These are phyloP conservation scores for Pachypanchax playfairii DNA, from an alignment of 2,113 vertebrate species.

Conservation along the genomic window DNA sequence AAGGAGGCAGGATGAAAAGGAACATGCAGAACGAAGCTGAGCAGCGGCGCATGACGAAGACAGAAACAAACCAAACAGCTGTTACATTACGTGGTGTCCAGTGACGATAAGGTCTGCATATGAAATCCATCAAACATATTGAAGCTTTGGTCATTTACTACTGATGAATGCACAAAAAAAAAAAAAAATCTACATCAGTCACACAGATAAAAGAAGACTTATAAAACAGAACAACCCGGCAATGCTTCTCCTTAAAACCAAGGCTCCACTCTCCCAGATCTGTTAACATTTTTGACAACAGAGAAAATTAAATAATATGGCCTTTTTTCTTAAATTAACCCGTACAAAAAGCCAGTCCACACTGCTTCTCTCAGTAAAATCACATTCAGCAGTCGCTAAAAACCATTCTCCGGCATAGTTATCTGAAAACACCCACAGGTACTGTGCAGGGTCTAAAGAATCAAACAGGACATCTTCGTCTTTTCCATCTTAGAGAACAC, in stretches of 20 bases:
- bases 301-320: conserved; percentile 84
- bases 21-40: not conserved
- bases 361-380: conserved; percentile 82
- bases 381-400: conserved; percentile 85
- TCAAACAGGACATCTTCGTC: conserved; percentile 73
- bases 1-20: not conserved
- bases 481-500: conserved; percentile 78
- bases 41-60: conserved; percentile 2
- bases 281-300: conserved; percentile 79
- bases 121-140: conserved; percentile 64
- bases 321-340: conserved; percentile 82
- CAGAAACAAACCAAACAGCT: conserved; percentile 11
- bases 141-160: conserved; percentile 82
- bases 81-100: conserved; percentile 72
- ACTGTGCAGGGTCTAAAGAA: conserved; percentile 72
- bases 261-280: conserved; percentile 81
- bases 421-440: conserved; percentile 77
- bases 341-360: conserved; percentile 84
- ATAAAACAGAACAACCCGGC: conserved; percentile 28
- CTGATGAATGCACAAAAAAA: conserved; percentile 49
- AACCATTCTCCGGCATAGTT: conserved; percentile 79
- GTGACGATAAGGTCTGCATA: conserved; percentile 77
- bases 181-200: conserved; percentile 56
- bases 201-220: conserved; percentile 29
- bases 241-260: conserved; percentile 72